Evolutionary conservation across 2,797 vertebrate species (phyloP).

Genomic region (Denticeps clupeoides): DNA sequence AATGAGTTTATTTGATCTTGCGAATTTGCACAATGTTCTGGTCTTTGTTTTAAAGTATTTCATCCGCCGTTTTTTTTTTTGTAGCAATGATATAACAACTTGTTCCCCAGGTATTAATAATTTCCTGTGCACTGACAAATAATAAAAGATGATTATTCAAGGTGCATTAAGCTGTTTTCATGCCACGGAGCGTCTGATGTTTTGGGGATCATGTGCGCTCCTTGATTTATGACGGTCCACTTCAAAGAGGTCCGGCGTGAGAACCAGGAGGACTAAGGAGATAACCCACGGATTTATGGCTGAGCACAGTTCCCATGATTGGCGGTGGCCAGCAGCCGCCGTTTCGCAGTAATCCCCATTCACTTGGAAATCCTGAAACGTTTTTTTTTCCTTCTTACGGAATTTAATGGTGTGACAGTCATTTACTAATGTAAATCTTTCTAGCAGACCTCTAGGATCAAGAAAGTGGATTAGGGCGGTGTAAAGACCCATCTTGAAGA

Average conservation of each 20-base stretch:
- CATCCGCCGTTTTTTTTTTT: no score
- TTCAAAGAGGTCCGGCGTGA: conserved; percentile 63
- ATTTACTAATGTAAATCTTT: conserved; percentile 60
- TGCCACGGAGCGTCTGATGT: not conserved
- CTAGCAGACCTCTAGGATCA: conserved; percentile 39
- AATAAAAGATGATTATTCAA: not conserved
- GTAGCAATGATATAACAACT: no score
- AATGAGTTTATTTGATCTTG: no score
- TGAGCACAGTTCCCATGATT: conserved; percentile 58
- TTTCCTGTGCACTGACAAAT: not conserved
- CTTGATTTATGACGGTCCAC: conserved; percentile 50
- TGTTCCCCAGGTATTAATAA: not conserved
- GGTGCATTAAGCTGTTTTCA: not conserved
- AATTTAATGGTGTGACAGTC: conserved; percentile 58
- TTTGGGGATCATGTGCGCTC: conserved; percentile 40
- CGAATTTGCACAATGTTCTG: no score
- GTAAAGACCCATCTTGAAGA: conserved; percentile 33
- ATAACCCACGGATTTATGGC: conserved; percentile 63
- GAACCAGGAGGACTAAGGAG: conserved; percentile 53
- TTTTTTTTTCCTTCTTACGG: conserved; percentile 46
- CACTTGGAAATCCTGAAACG: conserved; percentile 55
- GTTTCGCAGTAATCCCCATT: conserved; percentile 59
- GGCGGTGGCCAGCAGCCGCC: conserved; percentile 47
- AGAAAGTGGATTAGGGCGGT: conserved; percentile 36
- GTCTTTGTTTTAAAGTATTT: no score